phyloP scores from a whole-genome alignment of 2,797 vertebrate genomes.

The Sternarchorhynchus goeldii region DNA sequence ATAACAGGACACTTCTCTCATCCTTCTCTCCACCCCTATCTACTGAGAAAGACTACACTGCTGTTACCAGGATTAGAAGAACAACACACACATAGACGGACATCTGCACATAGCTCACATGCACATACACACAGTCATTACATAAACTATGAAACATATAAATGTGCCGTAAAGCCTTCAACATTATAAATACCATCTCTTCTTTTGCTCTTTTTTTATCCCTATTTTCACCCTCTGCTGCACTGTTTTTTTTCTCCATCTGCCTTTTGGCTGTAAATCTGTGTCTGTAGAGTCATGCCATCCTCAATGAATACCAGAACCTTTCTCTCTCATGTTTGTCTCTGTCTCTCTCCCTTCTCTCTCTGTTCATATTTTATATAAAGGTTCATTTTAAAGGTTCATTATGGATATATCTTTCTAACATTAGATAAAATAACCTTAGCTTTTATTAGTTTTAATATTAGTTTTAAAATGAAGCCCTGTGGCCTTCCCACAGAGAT shows the following conservation, averaged over 20 bases:
- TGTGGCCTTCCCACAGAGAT: too few relatives aligned
- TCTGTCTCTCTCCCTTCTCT: too few relatives aligned
- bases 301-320: slow-evolving; percentile 7
- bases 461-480: too few relatives aligned
- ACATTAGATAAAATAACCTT: too few relatives aligned
- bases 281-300: slow-evolving; percentile 45
- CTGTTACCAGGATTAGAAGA: slow-evolving; percentile 37
- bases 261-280: slow-evolving; percentile 52
- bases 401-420: too few relatives aligned
- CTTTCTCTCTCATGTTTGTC: too few relatives aligned
- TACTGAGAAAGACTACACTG: not conserved
- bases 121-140: not conserved
- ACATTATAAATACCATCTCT: not conserved
- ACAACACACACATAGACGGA: slow-evolving; percentile 25
- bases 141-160: slow-evolving; percentile 38
- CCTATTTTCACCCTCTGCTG: slow-evolving; percentile 24
- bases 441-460: too few relatives aligned
- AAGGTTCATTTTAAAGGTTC: too few relatives aligned
- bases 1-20: slow-evolving; percentile 52
- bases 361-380: too few relatives aligned
- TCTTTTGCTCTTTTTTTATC: slow-evolving; percentile 16
- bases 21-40: slow-evolving; percentile 22
- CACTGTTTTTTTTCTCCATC: slow-evolving; percentile 31
- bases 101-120: not conserved
- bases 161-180: slow-evolving; percentile 11